Percentiles rank a stretch among this genome's conserved stretches.
Conservation (phyloP, 2,888 invertebrate species). For the Synergus umbraculus region DNA sequence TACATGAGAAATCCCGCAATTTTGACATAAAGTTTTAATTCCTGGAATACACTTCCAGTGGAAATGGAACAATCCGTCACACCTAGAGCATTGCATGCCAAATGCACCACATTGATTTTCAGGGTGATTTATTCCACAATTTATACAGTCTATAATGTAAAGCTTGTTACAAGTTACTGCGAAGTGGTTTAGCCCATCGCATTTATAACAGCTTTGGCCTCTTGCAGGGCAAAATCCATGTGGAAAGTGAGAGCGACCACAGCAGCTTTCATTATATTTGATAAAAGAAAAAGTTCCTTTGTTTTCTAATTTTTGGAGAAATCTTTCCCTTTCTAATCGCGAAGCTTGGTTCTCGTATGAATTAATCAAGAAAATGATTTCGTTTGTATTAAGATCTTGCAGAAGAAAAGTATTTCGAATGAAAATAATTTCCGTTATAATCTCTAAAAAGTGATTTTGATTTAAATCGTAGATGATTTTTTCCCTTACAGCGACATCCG, state of each 20-base stretch:
- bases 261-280: slow-evolving; percentile 2
- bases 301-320: slow-evolving; percentile 20
- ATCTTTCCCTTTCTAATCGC: background rate
- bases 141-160: slow-evolving; percentile 23
- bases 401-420: slow-evolving; percentile 23
- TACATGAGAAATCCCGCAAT: slow-evolving; percentile 13
- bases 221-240: slow-evolving; percentile 6
- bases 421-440: slow-evolving; percentile 19
- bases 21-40: slow-evolving; percentile 17
- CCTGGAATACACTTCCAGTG: slow-evolving; percentile 7
- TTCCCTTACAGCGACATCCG: slow-evolving; percentile 8
- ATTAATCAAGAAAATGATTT: slow-evolving; percentile 27
- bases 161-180: slow-evolving; percentile 1
- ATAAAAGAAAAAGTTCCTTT: background rate
- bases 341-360: background rate
- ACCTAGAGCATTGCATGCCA: slow-evolving; percentile 27
- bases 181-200: slow-evolving; percentile 12
- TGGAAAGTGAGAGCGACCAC: slow-evolving; percentile 11
- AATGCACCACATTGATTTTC: slow-evolving; percentile 30
- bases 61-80: slow-evolving; percentile 24
- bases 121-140: slow-evolving; percentile 26
- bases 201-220: slow-evolving; percentile 13
- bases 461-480: slow-evolving; percentile 23
- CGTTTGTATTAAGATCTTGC: slow-evolving; percentile 1
- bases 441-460: slow-evolving; percentile 16